These are phyloP conservation scores for Fukomys damarensis DNA, from an alignment of 2,113 vertebrate species.

Conservation along the genomic window DNA sequence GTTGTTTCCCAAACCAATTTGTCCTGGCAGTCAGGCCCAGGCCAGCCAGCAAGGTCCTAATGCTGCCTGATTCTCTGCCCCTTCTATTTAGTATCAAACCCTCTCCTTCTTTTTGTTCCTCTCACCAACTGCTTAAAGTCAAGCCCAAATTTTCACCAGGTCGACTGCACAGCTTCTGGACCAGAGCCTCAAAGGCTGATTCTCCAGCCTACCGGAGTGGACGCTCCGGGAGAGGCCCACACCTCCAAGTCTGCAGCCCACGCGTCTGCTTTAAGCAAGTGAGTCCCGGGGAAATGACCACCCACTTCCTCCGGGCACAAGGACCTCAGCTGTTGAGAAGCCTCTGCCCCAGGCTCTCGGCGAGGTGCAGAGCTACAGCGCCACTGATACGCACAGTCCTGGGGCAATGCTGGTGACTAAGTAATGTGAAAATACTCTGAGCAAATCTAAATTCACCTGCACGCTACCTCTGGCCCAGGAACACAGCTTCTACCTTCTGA, in stretches of 20 bases:
- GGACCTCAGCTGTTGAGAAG: not conserved
- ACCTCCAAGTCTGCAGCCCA: not conserved
- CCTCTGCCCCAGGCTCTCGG: not conserved
- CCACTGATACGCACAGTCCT: not conserved
- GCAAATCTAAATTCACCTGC: not conserved
- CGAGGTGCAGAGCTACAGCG: not conserved
- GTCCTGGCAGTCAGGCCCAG: not conserved
- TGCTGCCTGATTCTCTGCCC: fast-evolving
- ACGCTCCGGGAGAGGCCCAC: not conserved
- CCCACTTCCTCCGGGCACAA: not conserved
- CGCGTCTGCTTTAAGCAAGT: not conserved
- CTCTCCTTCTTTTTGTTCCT: not conserved
- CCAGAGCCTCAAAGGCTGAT: not conserved
- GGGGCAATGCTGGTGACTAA: not conserved
- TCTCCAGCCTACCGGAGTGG: not conserved
- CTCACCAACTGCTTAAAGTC: not conserved
- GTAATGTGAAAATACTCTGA: not conserved
- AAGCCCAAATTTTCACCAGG: not conserved
- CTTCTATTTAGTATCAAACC: too few relatives aligned
- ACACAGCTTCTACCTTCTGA: not conserved
- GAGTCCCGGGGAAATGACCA: not conserved
- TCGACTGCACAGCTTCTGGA: not conserved
- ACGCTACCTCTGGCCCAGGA: not conserved
- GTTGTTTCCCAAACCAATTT: not conserved
- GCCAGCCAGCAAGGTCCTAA: not conserved